A percentile compares a stretch with the other conserved stretches of the same genome.
phyloP scores from a whole-genome alignment of 92 coral and sea anemone species.

The Palythoa caribaeorum region DNA sequence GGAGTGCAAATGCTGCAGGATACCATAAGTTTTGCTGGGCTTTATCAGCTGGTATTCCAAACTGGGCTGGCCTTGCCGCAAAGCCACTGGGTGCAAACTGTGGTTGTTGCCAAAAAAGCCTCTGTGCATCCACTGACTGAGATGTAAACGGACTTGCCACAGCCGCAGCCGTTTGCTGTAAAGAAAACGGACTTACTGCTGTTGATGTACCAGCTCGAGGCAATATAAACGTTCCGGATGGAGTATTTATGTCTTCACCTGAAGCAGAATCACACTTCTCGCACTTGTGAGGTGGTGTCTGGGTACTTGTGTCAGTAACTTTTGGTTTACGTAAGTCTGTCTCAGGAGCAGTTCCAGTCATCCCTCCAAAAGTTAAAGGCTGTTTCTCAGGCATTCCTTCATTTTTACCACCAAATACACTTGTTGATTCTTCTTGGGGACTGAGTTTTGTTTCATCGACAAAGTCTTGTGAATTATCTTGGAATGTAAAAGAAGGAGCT shows the following conservation, averaged over 20 bases:
- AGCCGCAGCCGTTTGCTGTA: constrained; percentile 13
- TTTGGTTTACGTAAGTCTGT: constrained; percentile 57
- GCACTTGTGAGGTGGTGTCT: constrained; percentile 44
- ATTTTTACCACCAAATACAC: constrained; percentile 58
- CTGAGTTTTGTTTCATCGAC: not conserved
- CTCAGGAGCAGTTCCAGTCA: constrained; percentile 56
- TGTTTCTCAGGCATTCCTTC: constrained; percentile 18
- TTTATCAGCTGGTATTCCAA: constrained; percentile 66
- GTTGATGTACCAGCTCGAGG: not conserved
- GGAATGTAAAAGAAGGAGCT: constrained; percentile 46
- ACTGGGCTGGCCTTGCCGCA: constrained; percentile 61
- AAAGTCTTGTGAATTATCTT: constrained; percentile 12
- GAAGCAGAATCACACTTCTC: constrained; percentile 39
- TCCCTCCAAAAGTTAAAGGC: constrained; percentile 72
- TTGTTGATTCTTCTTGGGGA: not conserved
- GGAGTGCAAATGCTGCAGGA: constrained; percentile 64
- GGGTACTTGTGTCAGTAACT: constrained; percentile 40
- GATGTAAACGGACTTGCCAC: constrained; percentile 3
- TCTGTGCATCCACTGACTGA: constrained; percentile 50
- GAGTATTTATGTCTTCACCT: not conserved
- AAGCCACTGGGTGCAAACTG: constrained; percentile 63
- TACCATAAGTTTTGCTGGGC: constrained; percentile 56
- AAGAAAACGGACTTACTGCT: constrained; percentile 2
- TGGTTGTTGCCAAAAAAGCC: constrained; percentile 80
- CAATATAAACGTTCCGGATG: not conserved